Evolutionary conservation across 2,888 invertebrate genomes (phyloP).

Genomic region (Leucozona laternaria): DNA sequence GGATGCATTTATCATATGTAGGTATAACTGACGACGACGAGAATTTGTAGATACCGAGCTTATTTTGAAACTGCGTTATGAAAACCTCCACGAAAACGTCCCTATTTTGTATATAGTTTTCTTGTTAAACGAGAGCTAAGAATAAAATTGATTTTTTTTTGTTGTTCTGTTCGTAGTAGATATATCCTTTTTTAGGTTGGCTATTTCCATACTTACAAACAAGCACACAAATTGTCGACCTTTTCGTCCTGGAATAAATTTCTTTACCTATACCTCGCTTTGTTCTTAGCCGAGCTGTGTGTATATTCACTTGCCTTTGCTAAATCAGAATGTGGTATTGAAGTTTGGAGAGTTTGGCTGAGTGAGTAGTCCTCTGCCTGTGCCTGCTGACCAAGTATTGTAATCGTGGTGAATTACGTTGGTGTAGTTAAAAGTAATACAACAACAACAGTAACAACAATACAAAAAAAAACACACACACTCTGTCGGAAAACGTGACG

Average conservation of each 20-base stretch:
- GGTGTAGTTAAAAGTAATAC: slow-evolving; percentile 25
- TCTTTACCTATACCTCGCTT: slow-evolving; percentile 3
- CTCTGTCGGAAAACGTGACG: slow-evolving; percentile 9
- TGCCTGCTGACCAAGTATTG: slow-evolving; percentile 48
- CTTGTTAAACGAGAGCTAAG: slow-evolving; percentile 44
- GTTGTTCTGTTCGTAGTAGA: background rate
- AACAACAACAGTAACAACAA: too few species aligned
- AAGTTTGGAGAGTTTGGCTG: slow-evolving; percentile 38
- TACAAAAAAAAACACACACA: background rate
- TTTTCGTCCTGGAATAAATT: slow-evolving; percentile 74
- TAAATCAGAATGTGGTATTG: slow-evolving; percentile 46
- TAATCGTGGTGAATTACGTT: slow-evolving; percentile 59
- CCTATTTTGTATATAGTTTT: slow-evolving; percentile 32
- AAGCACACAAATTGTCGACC: slow-evolving; percentile 73
- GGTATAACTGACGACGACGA: slow-evolving; percentile 16
- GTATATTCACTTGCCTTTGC: slow-evolving; percentile 25
- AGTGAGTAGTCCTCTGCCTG: background rate
- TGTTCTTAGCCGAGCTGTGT: background rate
- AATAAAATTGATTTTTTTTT: slow-evolving; percentile 69
- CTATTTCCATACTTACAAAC: slow-evolving; percentile 70
- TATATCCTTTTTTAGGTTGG: slow-evolving; percentile 27
- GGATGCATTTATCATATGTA: slow-evolving; percentile 72
- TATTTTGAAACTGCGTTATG: slow-evolving; percentile 51
- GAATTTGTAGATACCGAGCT: slow-evolving; percentile 23
- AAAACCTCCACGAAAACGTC: slow-evolving; percentile 53